Evolutionary conservation across 1,140 invertebrate genomes (phyloP).

Genomic region (Brachionus angularis): DNA sequence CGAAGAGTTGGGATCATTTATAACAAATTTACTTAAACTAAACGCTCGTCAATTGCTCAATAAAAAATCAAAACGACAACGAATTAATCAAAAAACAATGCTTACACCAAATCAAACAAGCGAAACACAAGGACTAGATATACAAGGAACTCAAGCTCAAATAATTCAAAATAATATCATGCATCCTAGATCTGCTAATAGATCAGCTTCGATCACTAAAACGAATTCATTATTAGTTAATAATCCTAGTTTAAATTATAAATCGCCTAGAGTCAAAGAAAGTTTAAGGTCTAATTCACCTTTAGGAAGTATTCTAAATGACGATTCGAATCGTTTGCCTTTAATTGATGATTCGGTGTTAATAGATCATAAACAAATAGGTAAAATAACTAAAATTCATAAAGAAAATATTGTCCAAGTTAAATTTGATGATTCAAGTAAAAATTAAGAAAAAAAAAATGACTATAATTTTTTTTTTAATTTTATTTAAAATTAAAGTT

Average conservation of each 20-base stretch:
- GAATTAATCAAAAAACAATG: not conserved
- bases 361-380: not conserved
- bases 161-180: no score
- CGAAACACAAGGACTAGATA: not conserved
- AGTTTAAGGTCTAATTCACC: no score
- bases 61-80: conserved; percentile 5
- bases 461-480: not conserved
- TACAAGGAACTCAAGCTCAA: no score
- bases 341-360: not conserved
- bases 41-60: conserved; percentile 11
- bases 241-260: no score
- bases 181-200: no score
- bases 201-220: no score
- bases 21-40: conserved; percentile 30
- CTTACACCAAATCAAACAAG: not conserved
- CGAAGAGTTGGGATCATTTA: conserved; percentile 26
- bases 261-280: no score
- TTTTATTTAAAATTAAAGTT: not conserved
- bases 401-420: not conserved
- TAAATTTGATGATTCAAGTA: conserved; percentile 23
- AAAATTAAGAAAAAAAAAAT: not conserved
- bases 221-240: no score
- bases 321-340: not conserved
- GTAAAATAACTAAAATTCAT: conserved; percentile 2
- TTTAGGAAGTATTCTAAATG: not conserved